A percentile compares a stretch with the other conserved stretches of the same genome.
Conservation (phyloP, 2,888 invertebrate species). For the Leptodirus hochenwartii region DNA sequence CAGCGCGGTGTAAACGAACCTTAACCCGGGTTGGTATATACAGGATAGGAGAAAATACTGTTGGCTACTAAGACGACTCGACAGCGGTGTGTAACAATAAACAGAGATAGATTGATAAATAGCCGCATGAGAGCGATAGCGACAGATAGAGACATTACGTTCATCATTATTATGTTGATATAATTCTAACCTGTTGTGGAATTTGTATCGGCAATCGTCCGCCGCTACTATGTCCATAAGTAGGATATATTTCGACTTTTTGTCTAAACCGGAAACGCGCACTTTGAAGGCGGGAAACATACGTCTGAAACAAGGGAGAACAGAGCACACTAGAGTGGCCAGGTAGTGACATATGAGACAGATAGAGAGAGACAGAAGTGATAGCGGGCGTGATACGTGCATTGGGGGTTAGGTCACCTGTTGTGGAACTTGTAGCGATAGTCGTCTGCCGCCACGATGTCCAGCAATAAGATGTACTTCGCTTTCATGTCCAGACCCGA, state of each 20-base stretch:
- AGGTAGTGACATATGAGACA: no score
- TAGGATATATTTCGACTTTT: slow-evolving; percentile 92
- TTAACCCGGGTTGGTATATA: no score
- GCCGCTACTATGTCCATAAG: slow-evolving; percentile 95
- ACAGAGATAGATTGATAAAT: no score
- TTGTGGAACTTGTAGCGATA: slow-evolving; percentile 96
- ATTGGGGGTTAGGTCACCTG: slow-evolving; percentile 39
- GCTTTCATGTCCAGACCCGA: slow-evolving; percentile 96
- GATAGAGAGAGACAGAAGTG: slow-evolving; percentile 7
- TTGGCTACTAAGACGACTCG: no score
- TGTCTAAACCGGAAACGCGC: slow-evolving; percentile 89
- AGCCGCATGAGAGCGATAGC: not conserved
- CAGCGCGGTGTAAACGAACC: no score
- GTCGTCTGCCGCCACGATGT: slow-evolving; percentile 98
- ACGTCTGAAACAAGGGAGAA: slow-evolving; percentile 56
- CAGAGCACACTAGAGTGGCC: no score
- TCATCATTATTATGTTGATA: no score
- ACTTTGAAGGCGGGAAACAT: slow-evolving; percentile 98
- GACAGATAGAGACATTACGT: no score
- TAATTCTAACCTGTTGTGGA: slow-evolving; percentile 68
- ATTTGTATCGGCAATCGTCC: slow-evolving; percentile 90
- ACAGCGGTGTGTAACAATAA: no score
- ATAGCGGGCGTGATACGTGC: no score
- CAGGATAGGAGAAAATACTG: no score
- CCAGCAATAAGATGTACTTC: slow-evolving; percentile 97